Evolutionary conservation across 2,113 vertebrate species (phyloP), one percentile per base, ranked within the genome.

Genomic region (Planiliza haematocheilus): DNA sequence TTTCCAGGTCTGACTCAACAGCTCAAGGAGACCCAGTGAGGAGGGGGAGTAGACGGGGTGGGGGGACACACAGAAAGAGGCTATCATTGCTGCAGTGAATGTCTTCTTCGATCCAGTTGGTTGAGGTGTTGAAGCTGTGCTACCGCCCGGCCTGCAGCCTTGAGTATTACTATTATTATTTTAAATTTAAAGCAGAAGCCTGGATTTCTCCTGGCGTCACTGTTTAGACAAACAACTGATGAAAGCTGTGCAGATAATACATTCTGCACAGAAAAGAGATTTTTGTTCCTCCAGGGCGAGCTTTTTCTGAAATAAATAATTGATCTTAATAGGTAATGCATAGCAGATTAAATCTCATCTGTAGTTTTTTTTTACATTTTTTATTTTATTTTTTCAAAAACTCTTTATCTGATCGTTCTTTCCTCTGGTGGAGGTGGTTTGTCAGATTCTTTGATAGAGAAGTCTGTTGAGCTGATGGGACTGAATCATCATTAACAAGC

Each of bases 401-500:
- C n/a, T n/a, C 24, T 30, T 30, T 30, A 30, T 30, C 24, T 30
- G 24, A 3, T 30, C 5, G 2, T 30, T 30, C 5, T 30, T 30
- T 30, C 24, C 2, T 30, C 24, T 59, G 63, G 50, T 63, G 42
- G 41, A 58, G 62, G 20, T 37, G 52, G 38, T 79, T 83, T 59
- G 46, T 42, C 45, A 83, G 75, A 56, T 70, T 82, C 77, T 79
- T 77, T 80, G 84, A 81, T 91, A 80, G 76, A 57, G 82, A 83
- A 79, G 81, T 58, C 88, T 85, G 90, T 72, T 80, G 91, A 90
- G 86, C 89, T 90, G 91, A 90, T 91, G 91, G 82, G 85, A 86
- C 85, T 87, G 89, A 90, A 86, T 91, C 91, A 90, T 92, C 91
- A 91, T 91, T 90, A 92, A 88, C 91, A 86, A 86, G 86, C 89